Conservation (phyloP, 2,113 vertebrate genomes). For the Larimichthys polyactis region DNA sequence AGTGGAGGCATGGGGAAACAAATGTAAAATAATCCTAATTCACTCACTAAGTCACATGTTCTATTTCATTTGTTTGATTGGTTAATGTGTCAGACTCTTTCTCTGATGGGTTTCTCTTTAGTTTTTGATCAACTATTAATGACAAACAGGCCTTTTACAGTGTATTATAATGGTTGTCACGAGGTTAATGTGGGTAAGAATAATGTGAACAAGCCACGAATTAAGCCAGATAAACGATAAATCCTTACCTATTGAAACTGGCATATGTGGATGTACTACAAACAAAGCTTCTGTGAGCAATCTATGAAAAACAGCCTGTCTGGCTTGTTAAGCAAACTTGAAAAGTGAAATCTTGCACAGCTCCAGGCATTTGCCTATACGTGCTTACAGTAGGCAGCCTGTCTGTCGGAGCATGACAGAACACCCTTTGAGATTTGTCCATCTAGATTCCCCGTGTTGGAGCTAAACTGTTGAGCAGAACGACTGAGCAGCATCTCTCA, state of each 20-base stretch:
- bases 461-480: slow-evolving; percentile 59
- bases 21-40: too few relatives aligned
- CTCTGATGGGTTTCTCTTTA: background rate
- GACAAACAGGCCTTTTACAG: background rate
- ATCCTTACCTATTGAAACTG: background rate
- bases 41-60: too few relatives aligned
- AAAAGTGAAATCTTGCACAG: slow-evolving; percentile 55
- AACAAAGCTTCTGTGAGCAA: slow-evolving; percentile 19
- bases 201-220: background rate
- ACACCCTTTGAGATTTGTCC: slow-evolving; percentile 70
- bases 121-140: background rate
- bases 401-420: slow-evolving; percentile 69
- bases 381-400: slow-evolving; percentile 61
- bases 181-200: background rate
- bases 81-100: too few relatives aligned
- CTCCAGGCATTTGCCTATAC: slow-evolving; percentile 53
- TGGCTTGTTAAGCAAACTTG: slow-evolving; percentile 46
- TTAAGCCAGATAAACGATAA: background rate
- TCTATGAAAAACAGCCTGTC: background rate
- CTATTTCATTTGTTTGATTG: too few relatives aligned
- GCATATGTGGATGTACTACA: background rate
- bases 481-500: slow-evolving; percentile 29
- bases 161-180: background rate
- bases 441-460: slow-evolving; percentile 51
- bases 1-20: background rate